These are phyloP conservation scores for Enteromius trimaculatus DNA, from an alignment of 2,797 vertebrate genomes.

Conservation along the genomic window DNA sequence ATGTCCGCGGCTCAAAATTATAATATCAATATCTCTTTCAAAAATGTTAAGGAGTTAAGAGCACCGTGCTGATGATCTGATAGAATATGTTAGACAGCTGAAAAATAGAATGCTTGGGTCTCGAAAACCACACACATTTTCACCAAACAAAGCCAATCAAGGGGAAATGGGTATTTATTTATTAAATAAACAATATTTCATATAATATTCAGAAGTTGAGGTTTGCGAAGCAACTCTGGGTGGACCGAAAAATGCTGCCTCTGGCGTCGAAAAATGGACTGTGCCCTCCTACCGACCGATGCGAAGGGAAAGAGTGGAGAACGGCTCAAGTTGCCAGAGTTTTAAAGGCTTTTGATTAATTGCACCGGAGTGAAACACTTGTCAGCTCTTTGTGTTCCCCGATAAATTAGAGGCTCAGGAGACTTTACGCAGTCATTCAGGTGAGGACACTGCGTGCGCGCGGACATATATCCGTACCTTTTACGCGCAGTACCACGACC, in stretches of 20 bases:
- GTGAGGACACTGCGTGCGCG: conserved; percentile 67
- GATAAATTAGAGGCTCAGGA: conserved; percentile 76
- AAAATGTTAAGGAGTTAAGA: conserved; percentile 1
- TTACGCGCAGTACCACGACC: neutral
- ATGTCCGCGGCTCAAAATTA: conserved; percentile 66
- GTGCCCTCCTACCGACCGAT: conserved; percentile 66
- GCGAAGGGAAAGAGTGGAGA: conserved; percentile 62
- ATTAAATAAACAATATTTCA: neutral
- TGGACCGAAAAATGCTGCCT: conserved; percentile 67
- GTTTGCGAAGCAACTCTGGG: conserved; percentile 63
- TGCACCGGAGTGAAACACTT: conserved; percentile 69
- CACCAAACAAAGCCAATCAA: neutral
- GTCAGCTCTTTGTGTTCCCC: conserved; percentile 71
- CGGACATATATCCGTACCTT: conserved; percentile 63
- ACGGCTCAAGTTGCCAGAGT: conserved; percentile 61
- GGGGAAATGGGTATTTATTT: neutral
- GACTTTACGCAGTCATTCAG: conserved; percentile 73
- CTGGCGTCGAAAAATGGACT: conserved; percentile 70
- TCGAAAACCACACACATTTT: neutral
- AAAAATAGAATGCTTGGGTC: neutral
- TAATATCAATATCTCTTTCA: conserved; percentile 66
- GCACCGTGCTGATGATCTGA: neutral
- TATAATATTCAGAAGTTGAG: neutral
- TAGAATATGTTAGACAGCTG: neutral
- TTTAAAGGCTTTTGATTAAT: conserved; percentile 76